Percentiles rank a stretch among this genome's conserved stretches.
Conservation (phyloP, 2,113 vertebrate species). For the Psittacula cyanocephala region DNA sequence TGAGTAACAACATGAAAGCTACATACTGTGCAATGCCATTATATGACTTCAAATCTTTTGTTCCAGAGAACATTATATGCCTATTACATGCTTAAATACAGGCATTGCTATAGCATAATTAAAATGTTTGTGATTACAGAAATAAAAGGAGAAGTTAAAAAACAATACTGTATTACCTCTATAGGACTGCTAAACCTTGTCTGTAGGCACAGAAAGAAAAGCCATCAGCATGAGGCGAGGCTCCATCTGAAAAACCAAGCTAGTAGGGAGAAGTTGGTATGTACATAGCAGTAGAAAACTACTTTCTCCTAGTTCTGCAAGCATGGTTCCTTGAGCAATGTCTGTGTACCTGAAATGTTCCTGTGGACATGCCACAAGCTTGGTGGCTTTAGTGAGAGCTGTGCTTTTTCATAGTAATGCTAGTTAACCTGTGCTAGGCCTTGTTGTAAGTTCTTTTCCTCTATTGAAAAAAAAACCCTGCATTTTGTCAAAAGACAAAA, state of each 20-base stretch:
- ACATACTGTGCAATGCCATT: neutral
- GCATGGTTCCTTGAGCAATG: neutral
- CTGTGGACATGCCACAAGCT: neutral
- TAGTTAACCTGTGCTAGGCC: neutral
- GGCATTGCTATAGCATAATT: constrained; percentile 36
- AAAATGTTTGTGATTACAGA: constrained; percentile 54
- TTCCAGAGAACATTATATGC: constrained; percentile 48
- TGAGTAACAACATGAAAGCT: constrained; percentile 3
- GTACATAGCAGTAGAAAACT: neutral
- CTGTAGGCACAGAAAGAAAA: constrained; percentile 27
- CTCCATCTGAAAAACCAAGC: neutral
- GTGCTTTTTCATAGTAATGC: neutral
- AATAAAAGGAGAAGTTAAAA: constrained; percentile 45
- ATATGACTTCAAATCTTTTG: constrained; percentile 37
- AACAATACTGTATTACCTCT: neutral
- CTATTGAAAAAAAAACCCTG: neutral
- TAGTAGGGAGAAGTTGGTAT: neutral
- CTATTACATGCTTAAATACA: constrained; percentile 55
- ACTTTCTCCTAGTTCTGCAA: neutral
- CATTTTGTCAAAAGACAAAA: neutral
- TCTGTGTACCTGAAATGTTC: neutral
- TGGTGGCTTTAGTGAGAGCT: neutral
- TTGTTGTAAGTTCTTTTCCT: neutral
- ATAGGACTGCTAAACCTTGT: neutral
- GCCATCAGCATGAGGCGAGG: neutral